phyloP scores from a whole-genome alignment of 2,888 invertebrate species.

The Leptinotarsa rubiginosa region DNA sequence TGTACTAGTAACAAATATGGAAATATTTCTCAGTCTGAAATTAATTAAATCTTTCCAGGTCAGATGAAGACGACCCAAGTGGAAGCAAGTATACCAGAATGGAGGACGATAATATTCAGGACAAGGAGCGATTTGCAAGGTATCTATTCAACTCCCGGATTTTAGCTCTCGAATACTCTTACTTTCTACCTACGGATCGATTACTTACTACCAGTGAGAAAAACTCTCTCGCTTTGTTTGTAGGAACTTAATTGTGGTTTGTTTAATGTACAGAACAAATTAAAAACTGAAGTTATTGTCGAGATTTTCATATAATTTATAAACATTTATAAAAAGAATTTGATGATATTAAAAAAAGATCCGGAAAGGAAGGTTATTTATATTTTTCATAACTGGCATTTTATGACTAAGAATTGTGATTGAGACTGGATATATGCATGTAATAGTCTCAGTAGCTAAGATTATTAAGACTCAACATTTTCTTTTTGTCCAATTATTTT shows the following conservation, averaged over 20 bases:
- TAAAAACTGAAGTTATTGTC: too few species aligned
- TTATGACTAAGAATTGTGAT: too few species aligned
- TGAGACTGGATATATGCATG: too few species aligned
- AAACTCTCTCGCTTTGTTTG: background rate
- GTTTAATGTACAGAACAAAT: too few species aligned
- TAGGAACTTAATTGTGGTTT: background rate
- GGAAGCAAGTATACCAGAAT: slow-evolving; percentile 81
- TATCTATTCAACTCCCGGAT: slow-evolving; percentile 66
- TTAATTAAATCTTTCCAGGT: slow-evolving; percentile 68
- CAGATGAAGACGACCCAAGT: slow-evolving; percentile 89
- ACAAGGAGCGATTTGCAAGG: slow-evolving; percentile 97
- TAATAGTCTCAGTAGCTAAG: too few species aligned
- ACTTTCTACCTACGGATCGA: background rate
- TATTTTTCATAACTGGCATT: too few species aligned
- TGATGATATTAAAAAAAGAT: too few species aligned
- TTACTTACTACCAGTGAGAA: background rate
- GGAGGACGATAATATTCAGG: slow-evolving; percentile 96
- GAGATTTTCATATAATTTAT: too few species aligned
- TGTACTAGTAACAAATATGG: background rate
- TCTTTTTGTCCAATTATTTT: too few species aligned
- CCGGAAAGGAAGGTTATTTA: too few species aligned
- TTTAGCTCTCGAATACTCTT: slow-evolving; percentile 31
- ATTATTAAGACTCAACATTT: too few species aligned
- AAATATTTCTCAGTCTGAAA: background rate
- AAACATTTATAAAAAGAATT: too few species aligned